Conservation (phyloP, 2,888 invertebrate genomes). For the Lasioglossum pauxillum region DNA sequence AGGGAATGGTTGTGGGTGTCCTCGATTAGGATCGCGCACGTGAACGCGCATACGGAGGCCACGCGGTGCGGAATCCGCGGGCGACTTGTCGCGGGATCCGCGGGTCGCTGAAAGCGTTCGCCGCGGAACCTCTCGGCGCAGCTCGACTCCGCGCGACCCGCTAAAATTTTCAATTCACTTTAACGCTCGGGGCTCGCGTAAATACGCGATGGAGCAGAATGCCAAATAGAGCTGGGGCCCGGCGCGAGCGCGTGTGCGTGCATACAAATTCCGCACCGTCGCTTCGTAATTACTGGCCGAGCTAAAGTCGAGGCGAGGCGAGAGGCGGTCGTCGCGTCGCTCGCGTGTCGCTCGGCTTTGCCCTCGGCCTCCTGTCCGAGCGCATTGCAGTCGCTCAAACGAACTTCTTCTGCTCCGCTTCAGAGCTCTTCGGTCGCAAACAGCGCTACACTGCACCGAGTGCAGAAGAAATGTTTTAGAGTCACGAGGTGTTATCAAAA, state of each 20-base stretch:
- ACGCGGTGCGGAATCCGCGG: slow-evolving; percentile 1
- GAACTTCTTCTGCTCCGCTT: slow-evolving; percentile 36
- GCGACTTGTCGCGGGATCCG: slow-evolving; percentile 20
- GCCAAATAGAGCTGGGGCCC: slow-evolving; percentile 33
- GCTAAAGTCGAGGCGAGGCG: slow-evolving; percentile 34
- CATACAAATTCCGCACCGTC: slow-evolving; percentile 50
- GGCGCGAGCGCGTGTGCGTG: slow-evolving; percentile 25
- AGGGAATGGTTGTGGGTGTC: not conserved
- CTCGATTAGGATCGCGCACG: not conserved
- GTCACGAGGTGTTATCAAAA: not conserved
- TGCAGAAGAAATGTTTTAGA: not conserved
- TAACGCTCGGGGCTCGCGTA: slow-evolving; percentile 44
- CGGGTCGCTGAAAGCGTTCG: slow-evolving; percentile 29
- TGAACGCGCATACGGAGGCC: not conserved
- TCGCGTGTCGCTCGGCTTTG: slow-evolving; percentile 8
- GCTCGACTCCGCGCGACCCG: not conserved
- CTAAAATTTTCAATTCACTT: slow-evolving; percentile 57
- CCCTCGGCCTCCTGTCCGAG: not conserved
- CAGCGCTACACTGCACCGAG: not conserved
- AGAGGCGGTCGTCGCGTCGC: slow-evolving; percentile 10
- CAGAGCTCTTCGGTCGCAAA: too few species aligned
- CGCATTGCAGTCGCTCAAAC: slow-evolving; percentile 20
- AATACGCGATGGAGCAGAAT: slow-evolving; percentile 53
- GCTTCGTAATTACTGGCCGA: slow-evolving; percentile 60
- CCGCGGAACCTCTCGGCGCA: not conserved